Conservation (phyloP, 2,797 vertebrate genomes). For the Leptodactylus fallax region DNA sequence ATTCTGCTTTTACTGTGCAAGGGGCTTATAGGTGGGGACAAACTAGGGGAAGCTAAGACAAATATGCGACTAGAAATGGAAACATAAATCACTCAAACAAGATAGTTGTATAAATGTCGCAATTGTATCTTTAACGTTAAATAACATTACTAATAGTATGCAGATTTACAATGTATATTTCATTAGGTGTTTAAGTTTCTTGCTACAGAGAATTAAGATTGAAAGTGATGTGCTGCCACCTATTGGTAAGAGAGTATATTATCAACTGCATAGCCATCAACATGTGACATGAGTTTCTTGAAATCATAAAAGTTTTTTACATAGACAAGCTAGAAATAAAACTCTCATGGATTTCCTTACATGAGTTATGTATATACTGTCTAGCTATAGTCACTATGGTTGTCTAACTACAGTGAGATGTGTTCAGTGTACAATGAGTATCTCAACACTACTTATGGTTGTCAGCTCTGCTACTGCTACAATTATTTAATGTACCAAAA, state of each 20-base stretch:
- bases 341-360: no score
- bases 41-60: neutral
- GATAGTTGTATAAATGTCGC: neutral
- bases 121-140: neutral
- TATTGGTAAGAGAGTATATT: slow-evolving; percentile 37
- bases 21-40: neutral
- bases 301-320: no score
- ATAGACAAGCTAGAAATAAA: no score
- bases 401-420: no score
- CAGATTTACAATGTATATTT: neutral
- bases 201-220: neutral
- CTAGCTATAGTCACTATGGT: no score
- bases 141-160: neutral
- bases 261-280: neutral
- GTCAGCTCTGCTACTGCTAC: no score
- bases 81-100: neutral
- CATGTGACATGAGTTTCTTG: neutral
- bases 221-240: slow-evolving; percentile 51
- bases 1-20: no score
- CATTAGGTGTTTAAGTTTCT: neutral
- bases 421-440: no score
- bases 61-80: neutral
- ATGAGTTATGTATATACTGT: no score
- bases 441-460: no score
- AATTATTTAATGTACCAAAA: no score